These are phyloP conservation scores for Mus spretus DNA, from an alignment of 2,797 vertebrate genomes.

Conservation along the genomic window DNA sequence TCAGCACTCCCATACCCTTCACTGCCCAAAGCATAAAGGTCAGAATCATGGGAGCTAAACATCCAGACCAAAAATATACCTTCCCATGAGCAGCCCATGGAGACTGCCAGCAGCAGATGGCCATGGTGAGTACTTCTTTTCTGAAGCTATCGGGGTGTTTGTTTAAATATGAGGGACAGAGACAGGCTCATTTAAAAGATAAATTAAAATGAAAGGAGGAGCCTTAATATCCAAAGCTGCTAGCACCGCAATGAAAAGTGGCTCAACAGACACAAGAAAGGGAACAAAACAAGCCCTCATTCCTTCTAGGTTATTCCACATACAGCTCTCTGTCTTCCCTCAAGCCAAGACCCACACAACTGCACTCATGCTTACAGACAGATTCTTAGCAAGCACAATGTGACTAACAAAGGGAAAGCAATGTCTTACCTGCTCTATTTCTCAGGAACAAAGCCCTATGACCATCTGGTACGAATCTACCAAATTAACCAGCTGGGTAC, in stretches of 20 bases:
- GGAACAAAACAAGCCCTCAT: background rate
- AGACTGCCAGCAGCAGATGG: background rate
- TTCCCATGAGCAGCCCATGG: too few species aligned
- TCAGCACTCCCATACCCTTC: too few species aligned
- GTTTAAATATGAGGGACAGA: too few species aligned
- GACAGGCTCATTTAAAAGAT: background rate
- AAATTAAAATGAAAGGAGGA: background rate
- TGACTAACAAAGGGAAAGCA: background rate
- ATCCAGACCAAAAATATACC: too few species aligned
- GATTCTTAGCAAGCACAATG: background rate
- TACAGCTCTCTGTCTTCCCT: background rate
- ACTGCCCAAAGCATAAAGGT: too few species aligned
- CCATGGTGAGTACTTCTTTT: background rate
- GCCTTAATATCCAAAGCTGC: background rate
- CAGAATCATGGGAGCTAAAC: too few species aligned
- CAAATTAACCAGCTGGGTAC: background rate
- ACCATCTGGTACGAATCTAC: background rate
- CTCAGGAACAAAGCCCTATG: background rate
- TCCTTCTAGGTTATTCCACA: background rate
- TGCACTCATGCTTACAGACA: background rate
- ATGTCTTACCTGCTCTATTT: background rate
- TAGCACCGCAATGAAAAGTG: background rate
- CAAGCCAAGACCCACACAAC: background rate
- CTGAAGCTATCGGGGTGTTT: background rate
- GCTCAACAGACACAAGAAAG: background rate